Percentiles rank a stretch among this genome's conserved stretches.
phyloP scores from a whole-genome alignment of 2,797 vertebrate genomes.

The Champsocephalus esox region DNA sequence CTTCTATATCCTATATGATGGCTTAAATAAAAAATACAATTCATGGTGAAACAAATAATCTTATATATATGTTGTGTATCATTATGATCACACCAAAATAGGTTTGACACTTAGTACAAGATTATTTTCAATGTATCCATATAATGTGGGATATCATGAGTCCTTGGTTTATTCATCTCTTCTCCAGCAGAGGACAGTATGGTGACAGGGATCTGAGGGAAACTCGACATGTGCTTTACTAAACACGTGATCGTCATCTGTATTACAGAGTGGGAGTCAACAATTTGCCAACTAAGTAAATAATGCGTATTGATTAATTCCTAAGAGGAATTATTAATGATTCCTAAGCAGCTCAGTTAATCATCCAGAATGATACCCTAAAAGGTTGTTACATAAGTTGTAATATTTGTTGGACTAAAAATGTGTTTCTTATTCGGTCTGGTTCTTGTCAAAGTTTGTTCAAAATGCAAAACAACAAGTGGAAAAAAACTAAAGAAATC shows the following conservation, averaged over 20 bases:
- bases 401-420: neutral
- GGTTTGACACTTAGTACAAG: neutral
- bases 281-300: neutral
- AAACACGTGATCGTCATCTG: conserved; percentile 50
- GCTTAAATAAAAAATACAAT: neutral
- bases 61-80: too few relatives aligned
- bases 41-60: neutral
- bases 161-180: neutral
- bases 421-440: too few relatives aligned
- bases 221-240: conserved; percentile 34
- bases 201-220: conserved; percentile 41
- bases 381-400: neutral
- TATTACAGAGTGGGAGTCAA: conserved; percentile 30
- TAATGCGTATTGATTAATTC: neutral
- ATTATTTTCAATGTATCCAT: neutral
- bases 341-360: neutral
- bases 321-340: neutral
- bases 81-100: neutral
- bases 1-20: neutral
- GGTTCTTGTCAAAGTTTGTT: too few relatives aligned
- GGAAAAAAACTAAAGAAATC: too few relatives aligned
- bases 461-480: too few relatives aligned
- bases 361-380: neutral
- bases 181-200: conserved; percentile 75
- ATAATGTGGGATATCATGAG: neutral